A percentile compares a stretch with the other conserved stretches of the same genome.
phyloP scores from a whole-genome alignment of 2,888 invertebrate species.

The Heliothis peltigera region DNA sequence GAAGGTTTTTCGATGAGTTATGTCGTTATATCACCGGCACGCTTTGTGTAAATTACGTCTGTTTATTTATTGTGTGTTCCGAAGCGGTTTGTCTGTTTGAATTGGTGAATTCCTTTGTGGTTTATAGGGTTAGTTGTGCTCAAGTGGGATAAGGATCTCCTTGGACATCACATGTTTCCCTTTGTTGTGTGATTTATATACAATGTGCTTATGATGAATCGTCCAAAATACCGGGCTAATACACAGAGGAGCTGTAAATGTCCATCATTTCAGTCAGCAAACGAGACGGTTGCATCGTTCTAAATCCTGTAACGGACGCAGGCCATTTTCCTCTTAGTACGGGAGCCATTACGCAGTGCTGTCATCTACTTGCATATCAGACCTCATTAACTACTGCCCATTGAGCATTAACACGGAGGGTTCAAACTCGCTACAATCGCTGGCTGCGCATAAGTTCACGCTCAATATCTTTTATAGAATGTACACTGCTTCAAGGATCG shows the following conservation, averaged over 20 bases:
- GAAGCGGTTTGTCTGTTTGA: slow-evolving; percentile 36
- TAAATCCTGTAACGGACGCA: slow-evolving; percentile 21
- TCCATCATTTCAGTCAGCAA: slow-evolving; percentile 20
- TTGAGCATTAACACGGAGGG: slow-evolving; percentile 49
- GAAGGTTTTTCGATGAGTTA: slow-evolving; percentile 56
- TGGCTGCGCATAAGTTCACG: slow-evolving; percentile 43
- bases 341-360: slow-evolving; percentile 29
- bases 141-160: slow-evolving; percentile 31
- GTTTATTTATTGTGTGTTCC: slow-evolving; percentile 55
- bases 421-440: slow-evolving; percentile 48
- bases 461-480: slow-evolving; percentile 49
- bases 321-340: slow-evolving; percentile 21
- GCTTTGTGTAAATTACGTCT: slow-evolving; percentile 49
- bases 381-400: slow-evolving; percentile 39
- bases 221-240: slow-evolving; percentile 8
- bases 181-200: slow-evolving; percentile 48
- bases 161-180: slow-evolving; percentile 24
- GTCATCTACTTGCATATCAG: slow-evolving; percentile 44
- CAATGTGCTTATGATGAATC: slow-evolving; percentile 34
- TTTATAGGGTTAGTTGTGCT: slow-evolving; percentile 42
- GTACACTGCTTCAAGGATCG: slow-evolving; percentile 35
- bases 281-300: slow-evolving; percentile 4
- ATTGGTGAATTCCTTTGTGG: slow-evolving; percentile 51
- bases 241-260: slow-evolving; percentile 10
- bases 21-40: slow-evolving; percentile 36